phyloP scores from a whole-genome alignment of 2,888 invertebrate species.

The Phengaris arion region DNA sequence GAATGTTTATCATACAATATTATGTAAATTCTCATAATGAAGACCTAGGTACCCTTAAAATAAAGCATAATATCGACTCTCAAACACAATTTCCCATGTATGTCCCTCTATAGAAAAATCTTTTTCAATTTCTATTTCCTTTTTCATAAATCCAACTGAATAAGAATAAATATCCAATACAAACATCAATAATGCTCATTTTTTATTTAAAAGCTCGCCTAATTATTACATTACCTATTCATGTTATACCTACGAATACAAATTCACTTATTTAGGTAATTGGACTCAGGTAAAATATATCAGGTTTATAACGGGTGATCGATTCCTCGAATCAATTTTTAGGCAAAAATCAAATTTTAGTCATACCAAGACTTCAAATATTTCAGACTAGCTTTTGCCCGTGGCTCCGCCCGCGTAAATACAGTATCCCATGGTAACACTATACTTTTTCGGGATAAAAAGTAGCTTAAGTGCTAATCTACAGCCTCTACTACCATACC shows the following conservation, averaged over 20 bases:
- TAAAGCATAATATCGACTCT: background rate
- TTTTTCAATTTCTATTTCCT: background rate
- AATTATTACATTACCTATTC: constrained; percentile 1
- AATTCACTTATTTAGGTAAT: constrained; percentile 9
- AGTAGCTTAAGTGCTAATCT: no score
- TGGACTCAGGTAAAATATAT: background rate
- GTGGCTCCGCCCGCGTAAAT: no score
- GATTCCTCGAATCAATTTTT: background rate
- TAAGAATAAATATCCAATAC: constrained; percentile 5
- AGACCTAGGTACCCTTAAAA: background rate
- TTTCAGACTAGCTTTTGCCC: background rate
- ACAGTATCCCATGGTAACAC: background rate
- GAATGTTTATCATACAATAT: no score
- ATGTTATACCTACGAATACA: constrained; percentile 15
- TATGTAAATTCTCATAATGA: no score
- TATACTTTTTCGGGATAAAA: no score
- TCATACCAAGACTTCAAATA: background rate
- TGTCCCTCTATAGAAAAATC: background rate
- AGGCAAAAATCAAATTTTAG: background rate
- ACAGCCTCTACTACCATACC: no score
- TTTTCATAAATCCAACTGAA: no score
- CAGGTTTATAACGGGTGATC: background rate
- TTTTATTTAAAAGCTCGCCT: constrained; percentile 2
- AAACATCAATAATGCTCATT: background rate
- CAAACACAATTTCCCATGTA: background rate